phyloP scores from a whole-genome alignment of 2,888 invertebrate genomes.

The Cartodere bifasciata region DNA sequence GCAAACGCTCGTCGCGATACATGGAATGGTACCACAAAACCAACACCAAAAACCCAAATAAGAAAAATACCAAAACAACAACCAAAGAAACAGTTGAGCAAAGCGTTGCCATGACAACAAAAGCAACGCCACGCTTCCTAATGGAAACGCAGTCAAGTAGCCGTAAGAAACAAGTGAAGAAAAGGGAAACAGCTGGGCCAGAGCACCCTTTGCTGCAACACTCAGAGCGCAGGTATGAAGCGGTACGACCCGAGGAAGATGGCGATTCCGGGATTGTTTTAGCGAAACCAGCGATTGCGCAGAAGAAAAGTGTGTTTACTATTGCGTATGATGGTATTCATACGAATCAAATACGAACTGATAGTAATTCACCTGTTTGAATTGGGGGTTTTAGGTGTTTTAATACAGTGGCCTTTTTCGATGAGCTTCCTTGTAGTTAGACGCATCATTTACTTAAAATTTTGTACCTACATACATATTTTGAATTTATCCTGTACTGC shows the following conservation, averaged over 20 bases:
- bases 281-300: slow-evolving; percentile 58
- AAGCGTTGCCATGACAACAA: slow-evolving; percentile 12
- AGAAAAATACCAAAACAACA: slow-evolving; percentile 24
- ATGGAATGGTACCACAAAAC: slow-evolving; percentile 63
- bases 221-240: slow-evolving; percentile 65
- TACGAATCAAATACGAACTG: slow-evolving; percentile 67
- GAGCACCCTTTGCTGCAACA: slow-evolving; percentile 62
- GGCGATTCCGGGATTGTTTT: slow-evolving; percentile 68
- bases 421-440: no score
- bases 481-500: no score
- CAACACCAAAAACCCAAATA: slow-evolving; percentile 16
- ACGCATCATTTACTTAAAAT: no score
- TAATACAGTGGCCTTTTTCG: no score
- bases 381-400: no score
- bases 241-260: slow-evolving; percentile 46
- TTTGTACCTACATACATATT: no score
- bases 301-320: slow-evolving; percentile 86
- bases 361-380: slow-evolving; percentile 65
- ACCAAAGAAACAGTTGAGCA: slow-evolving; percentile 28
- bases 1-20: slow-evolving; percentile 49
- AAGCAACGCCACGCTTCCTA: slow-evolving; percentile 17
- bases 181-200: slow-evolving; percentile 23
- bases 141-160: slow-evolving; percentile 25
- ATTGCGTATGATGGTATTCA: slow-evolving; percentile 87
- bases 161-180: slow-evolving; percentile 20